Evolutionary conservation across 2,113 vertebrate genomes (phyloP).

Genomic region (Erpornis zantholeuca): DNA sequence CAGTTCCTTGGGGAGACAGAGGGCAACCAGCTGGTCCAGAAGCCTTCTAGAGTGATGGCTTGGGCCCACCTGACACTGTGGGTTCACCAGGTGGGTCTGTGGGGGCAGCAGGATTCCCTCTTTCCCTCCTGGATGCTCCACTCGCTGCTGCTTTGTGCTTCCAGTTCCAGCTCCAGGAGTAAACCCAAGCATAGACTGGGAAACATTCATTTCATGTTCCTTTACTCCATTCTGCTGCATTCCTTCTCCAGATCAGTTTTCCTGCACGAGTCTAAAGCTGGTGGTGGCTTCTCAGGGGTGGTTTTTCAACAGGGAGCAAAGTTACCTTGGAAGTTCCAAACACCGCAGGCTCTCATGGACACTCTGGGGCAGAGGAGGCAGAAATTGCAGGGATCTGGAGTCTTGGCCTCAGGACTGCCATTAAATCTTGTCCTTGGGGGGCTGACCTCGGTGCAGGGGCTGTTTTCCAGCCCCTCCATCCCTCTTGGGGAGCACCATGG

Average conservation of each 20-base stretch:
- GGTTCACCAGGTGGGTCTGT: not conserved
- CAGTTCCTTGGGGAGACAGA: not conserved
- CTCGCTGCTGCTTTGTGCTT: not conserved
- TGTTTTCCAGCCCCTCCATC: not conserved
- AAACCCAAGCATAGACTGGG: not conserved
- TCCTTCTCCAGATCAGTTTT: not conserved
- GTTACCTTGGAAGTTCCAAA: not conserved
- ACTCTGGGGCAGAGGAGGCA: not conserved
- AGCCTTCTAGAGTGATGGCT: not conserved
- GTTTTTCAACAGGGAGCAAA: not conserved
- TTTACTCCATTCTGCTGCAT: not conserved
- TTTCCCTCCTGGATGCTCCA: not conserved
- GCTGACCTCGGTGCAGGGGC: not conserved
- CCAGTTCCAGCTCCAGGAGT: not conserved
- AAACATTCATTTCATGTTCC: not conserved
- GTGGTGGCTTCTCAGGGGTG: not conserved
- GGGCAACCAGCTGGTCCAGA: not conserved
- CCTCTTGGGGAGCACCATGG: not conserved
- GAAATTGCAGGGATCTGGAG: not conserved
- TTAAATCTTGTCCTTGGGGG: not conserved
- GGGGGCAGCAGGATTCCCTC: not conserved
- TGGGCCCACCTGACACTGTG: fast-evolving
- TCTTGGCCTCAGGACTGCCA: not conserved
- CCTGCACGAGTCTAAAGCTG: fast-evolving
- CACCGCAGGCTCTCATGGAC: not conserved